These are phyloP conservation scores for Phoxinus dragarum DNA, from an alignment of 2,797 vertebrate species.

Conservation along the genomic window DNA sequence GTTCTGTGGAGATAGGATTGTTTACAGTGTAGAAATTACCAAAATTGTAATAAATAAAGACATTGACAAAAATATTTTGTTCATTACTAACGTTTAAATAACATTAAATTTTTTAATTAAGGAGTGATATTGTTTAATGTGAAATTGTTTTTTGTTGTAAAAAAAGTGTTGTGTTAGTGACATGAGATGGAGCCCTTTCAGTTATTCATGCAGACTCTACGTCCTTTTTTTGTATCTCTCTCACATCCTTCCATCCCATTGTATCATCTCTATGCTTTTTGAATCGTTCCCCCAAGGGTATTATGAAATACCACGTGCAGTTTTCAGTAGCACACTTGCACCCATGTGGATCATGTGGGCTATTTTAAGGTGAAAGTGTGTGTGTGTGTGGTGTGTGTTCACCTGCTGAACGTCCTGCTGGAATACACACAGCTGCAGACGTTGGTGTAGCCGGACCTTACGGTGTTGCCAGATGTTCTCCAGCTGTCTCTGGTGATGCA, in stretches of 20 bases:
- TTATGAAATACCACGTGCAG: conserved; percentile 20
- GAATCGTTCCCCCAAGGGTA: neutral
- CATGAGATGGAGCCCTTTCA: conserved; percentile 31
- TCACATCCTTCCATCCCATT: conserved; percentile 17
- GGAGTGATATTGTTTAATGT: neutral
- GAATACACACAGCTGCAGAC: conserved; percentile 90
- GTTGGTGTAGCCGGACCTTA: conserved; percentile 88
- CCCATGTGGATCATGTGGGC: neutral
- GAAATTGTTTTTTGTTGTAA: neutral
- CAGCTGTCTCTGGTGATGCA: conserved; percentile 89
- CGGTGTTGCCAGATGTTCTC: conserved; percentile 94
- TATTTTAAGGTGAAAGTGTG: conserved; percentile 22
- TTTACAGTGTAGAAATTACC: neutral
- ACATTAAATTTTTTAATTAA: neutral
- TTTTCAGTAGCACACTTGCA: neutral
- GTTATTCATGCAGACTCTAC: conserved; percentile 36
- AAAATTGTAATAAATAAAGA: neutral
- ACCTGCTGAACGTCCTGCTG: conserved; percentile 93
- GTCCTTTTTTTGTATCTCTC: conserved; percentile 5
- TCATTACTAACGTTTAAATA: neutral
- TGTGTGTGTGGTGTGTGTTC: neutral
- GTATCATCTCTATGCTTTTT: conserved; percentile 32
- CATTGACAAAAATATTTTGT: neutral
- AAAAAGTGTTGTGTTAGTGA: neutral
- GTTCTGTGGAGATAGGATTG: too few relatives aligned